Evolutionary conservation across 2,888 invertebrate genomes (phyloP).

Genomic region (Drosophila tanythrix): DNA sequence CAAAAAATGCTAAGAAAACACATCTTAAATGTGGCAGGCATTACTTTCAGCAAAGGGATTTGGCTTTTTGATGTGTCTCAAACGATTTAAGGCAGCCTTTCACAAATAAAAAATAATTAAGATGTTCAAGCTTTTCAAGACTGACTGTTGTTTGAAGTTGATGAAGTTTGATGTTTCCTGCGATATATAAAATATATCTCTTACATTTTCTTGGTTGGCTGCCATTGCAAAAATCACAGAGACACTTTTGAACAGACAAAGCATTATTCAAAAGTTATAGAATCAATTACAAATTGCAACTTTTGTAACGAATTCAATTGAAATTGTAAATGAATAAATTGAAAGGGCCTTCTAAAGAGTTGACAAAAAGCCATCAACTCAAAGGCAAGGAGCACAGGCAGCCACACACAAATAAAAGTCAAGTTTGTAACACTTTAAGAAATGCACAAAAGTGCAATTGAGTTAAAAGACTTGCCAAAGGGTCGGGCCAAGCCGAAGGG

Average conservation of each 20-base stretch:
- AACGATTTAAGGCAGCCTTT: conserved; percentile 35
- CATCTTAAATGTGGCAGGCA: conserved; percentile 4
- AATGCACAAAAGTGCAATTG: conserved; percentile 78
- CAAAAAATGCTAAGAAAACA: conserved; percentile 15
- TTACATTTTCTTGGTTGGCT: neutral
- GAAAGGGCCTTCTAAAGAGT: neutral
- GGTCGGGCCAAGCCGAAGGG: conserved; percentile 25
- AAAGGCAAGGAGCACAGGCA: conserved; percentile 3
- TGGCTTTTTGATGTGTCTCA: conserved; percentile 18
- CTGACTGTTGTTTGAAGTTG: neutral
- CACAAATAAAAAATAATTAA: neutral
- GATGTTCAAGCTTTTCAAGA: neutral
- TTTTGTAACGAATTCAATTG: neutral
- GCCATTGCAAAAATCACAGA: neutral
- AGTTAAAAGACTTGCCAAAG: conserved; percentile 61
- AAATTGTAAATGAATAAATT: neutral
- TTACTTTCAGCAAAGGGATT: conserved; percentile 12
- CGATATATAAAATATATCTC: no score
- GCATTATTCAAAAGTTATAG: neutral
- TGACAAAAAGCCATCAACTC: conserved; percentile 11
- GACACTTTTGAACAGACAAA: neutral
- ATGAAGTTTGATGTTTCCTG: neutral
- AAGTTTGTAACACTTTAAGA: conserved; percentile 36
- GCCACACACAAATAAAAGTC: conserved; percentile 8
- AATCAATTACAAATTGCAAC: neutral